Conservation (phyloP, 2,113 vertebrate genomes). For the Brachyistius frenatus region DNA sequence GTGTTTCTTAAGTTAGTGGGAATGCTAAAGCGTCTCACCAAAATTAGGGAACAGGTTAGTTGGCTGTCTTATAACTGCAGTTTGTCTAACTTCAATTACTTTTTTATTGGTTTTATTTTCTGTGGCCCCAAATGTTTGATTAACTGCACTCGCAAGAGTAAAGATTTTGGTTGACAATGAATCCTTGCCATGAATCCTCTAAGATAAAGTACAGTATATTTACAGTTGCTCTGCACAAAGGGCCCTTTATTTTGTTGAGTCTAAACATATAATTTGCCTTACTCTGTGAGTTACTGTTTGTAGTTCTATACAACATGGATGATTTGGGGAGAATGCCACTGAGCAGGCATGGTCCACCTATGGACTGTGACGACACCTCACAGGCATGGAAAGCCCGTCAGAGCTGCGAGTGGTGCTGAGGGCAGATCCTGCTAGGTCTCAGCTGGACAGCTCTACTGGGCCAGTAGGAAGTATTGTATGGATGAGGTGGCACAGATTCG, state of each 20-base stretch:
- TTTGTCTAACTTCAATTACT: conserved; percentile 33
- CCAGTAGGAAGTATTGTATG: conserved; percentile 7
- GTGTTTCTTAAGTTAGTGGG: conserved; percentile 59
- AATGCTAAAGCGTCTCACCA: conserved; percentile 42
- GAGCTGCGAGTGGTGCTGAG: not conserved
- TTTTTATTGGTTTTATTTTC: conserved; percentile 15
- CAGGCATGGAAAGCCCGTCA: not conserved
- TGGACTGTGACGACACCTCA: not conserved
- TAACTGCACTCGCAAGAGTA: conserved; percentile 2
- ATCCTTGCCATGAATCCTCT: conserved; percentile 3
- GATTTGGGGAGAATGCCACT: not conserved
- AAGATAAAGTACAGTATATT: not conserved
- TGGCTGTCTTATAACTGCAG: conserved; percentile 12
- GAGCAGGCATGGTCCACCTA: not conserved
- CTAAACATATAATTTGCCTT: not conserved
- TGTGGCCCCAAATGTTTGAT: no score
- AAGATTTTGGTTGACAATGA: not conserved
- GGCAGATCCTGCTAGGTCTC: conserved; percentile 2
- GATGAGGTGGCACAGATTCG: conserved; percentile 39
- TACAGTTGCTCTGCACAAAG: conserved; percentile 1
- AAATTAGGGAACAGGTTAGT: conserved; percentile 32
- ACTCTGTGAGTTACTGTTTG: not conserved
- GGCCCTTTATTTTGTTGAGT: not conserved
- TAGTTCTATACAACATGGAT: not conserved
- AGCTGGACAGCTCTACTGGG: conserved; percentile 21